phyloP scores from a whole-genome alignment of 2,888 invertebrate species.

The Petrolisthes cinctipes region DNA sequence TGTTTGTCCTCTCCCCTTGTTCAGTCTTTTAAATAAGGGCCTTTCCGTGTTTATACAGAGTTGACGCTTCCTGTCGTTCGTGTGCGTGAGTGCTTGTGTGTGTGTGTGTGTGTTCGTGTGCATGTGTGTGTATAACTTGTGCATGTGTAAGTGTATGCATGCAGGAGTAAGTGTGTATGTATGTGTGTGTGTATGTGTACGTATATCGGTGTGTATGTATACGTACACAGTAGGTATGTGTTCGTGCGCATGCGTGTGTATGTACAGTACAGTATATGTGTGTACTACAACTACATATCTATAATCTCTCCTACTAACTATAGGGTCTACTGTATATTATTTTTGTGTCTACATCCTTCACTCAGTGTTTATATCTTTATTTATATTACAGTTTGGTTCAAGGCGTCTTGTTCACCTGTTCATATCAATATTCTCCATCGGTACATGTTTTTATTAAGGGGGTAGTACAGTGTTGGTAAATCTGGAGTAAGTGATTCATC shows the following conservation, averaged over 20 bases:
- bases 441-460: too few relatives aligned
- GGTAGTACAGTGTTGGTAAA: too few relatives aligned
- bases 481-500: too few relatives aligned
- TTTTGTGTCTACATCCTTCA: not conserved
- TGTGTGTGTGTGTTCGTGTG: not conserved
- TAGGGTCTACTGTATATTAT: not conserved
- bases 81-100: not conserved
- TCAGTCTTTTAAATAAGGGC: conserved; percentile 43
- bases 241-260: conserved; percentile 17
- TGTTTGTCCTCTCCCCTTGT: conserved; percentile 36
- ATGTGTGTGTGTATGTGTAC: not conserved
- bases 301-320: not conserved
- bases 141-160: not conserved
- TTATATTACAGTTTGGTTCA: too few relatives aligned
- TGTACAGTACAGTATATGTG: not conserved
- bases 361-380: too few relatives aligned
- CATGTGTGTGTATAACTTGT: not conserved
- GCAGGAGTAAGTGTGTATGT: not conserved
- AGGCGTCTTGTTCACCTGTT: too few relatives aligned
- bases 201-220: not conserved
- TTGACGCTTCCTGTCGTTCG: not conserved
- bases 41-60: conserved; percentile 5
- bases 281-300: not conserved
- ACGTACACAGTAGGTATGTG: conserved; percentile 10
- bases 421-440: too few relatives aligned